phyloP scores from a whole-genome alignment of 92 coral and sea anemone species.

The Micromussa lordhowensis region DNA sequence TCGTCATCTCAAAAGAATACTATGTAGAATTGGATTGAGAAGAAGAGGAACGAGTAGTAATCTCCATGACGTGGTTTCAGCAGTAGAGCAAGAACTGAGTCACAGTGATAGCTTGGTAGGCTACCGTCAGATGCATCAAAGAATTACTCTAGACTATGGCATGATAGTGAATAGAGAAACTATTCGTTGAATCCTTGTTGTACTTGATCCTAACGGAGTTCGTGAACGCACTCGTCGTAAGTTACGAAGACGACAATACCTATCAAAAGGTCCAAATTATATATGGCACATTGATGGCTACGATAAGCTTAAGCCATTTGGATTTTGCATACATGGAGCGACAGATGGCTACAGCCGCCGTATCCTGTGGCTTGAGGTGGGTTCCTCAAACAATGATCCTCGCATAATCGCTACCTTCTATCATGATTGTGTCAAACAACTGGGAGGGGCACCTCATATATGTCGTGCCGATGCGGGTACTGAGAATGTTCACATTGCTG shows the following conservation, averaged over 20 bases:
- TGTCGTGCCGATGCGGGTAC: conserved; percentile 74
- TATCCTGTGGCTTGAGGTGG: conserved; percentile 73
- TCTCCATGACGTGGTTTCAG: conserved; percentile 57
- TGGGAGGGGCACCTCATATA: conserved; percentile 64
- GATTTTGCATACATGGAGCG: neutral
- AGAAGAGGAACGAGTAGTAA: conserved; percentile 40
- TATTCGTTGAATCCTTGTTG: conserved; percentile 44
- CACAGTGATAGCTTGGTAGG: conserved; percentile 65
- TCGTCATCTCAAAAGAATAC: conserved; percentile 60
- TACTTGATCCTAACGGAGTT: conserved; percentile 71
- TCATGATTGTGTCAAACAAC: conserved; percentile 58
- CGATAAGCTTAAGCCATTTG: conserved; percentile 36
- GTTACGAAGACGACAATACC: conserved; percentile 54
- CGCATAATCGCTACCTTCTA: conserved; percentile 66
- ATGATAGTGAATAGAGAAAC: conserved; percentile 60
- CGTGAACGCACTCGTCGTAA: conserved; percentile 57
- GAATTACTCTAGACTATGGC: conserved; percentile 60
- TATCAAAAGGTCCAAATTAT: conserved; percentile 64
- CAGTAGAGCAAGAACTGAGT: conserved; percentile 57
- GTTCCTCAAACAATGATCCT: conserved; percentile 68
- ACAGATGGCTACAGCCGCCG: conserved; percentile 36
- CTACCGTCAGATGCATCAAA: conserved; percentile 78
- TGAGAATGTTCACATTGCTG: conserved; percentile 70
- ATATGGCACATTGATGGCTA: conserved; percentile 70
- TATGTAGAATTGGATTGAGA: conserved; percentile 44